Percentiles rank a stretch among this genome's conserved stretches.
Evolutionary conservation across 1,140 invertebrate genomes (phyloP).

Genomic region (Ips nitidus): DNA sequence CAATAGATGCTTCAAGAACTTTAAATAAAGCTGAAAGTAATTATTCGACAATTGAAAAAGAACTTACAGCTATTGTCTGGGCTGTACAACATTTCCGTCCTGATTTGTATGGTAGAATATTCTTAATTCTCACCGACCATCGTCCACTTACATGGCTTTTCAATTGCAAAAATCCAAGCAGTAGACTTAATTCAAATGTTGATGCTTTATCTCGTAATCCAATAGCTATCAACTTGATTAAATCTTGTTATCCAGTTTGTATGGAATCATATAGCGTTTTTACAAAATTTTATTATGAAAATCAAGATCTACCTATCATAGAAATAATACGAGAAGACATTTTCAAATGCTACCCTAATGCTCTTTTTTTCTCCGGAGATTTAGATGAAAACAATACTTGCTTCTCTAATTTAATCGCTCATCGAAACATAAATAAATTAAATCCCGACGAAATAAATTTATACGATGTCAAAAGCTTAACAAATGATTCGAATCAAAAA

Average conservation of each 20-base stretch:
- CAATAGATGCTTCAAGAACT: conserved; percentile 43
- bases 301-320: conserved; percentile 33
- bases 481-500: too few species aligned
- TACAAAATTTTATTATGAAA: conserved; percentile 45
- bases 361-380: conserved; percentile 43
- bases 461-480: too few species aligned
- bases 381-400: conserved; percentile 42
- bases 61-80: conserved; percentile 47
- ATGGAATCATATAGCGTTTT: conserved; percentile 46
- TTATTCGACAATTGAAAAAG: conserved; percentile 42
- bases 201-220: conserved; percentile 46
- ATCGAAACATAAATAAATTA: conserved; percentile 33
- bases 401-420: conserved; percentile 38
- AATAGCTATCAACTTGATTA: neutral
- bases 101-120: conserved; percentile 28
- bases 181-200: conserved; percentile 52
- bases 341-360: conserved; percentile 38
- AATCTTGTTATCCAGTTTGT: too few species aligned
- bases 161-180: conserved; percentile 51
- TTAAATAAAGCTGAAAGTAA: conserved; percentile 43
- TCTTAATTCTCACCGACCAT: conserved; percentile 29
- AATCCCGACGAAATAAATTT: too few species aligned
- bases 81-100: conserved; percentile 25
- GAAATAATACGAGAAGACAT: conserved; percentile 39
- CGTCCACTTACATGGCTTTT: conserved; percentile 46